Conservation (phyloP, 2,888 invertebrate genomes). For the Cephus pygmeus region DNA sequence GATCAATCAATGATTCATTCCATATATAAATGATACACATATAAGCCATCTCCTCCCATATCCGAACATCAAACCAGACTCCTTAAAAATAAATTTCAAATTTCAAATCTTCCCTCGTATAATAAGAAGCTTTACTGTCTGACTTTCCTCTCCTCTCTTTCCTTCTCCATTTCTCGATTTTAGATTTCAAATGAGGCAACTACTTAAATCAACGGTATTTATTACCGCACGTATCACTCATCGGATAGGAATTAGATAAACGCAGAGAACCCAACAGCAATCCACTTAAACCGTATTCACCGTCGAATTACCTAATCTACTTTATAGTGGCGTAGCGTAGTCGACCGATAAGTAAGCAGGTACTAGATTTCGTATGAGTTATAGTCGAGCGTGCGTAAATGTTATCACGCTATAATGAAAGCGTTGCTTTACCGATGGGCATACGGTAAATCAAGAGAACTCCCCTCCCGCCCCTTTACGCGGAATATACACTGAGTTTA, state of each 20-base stretch:
- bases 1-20: neutral
- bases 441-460: slow-evolving; percentile 46
- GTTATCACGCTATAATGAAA: slow-evolving; percentile 56
- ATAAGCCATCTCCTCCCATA: too few relatives aligned
- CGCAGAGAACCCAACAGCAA: slow-evolving; percentile 6
- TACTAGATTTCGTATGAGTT: slow-evolving; percentile 52
- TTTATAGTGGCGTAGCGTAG: neutral
- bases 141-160: neutral
- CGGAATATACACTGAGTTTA: neutral
- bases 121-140: neutral
- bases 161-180: neutral
- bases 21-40: neutral
- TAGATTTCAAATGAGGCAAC: slow-evolving; percentile 30
- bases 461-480: slow-evolving; percentile 13
- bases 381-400: slow-evolving; percentile 49
- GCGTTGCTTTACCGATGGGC: slow-evolving; percentile 48
- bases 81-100: neutral
- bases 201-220: slow-evolving; percentile 40
- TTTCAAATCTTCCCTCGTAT: neutral
- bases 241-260: slow-evolving; percentile 18
- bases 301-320: slow-evolving; percentile 47
- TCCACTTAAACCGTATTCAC: slow-evolving; percentile 20
- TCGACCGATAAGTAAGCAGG: slow-evolving; percentile 14
- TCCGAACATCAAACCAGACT: neutral
- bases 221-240: slow-evolving; percentile 33